phyloP scores from a whole-genome alignment of 2,888 invertebrate genomes.

The Rhimphoctona megacephalus region DNA sequence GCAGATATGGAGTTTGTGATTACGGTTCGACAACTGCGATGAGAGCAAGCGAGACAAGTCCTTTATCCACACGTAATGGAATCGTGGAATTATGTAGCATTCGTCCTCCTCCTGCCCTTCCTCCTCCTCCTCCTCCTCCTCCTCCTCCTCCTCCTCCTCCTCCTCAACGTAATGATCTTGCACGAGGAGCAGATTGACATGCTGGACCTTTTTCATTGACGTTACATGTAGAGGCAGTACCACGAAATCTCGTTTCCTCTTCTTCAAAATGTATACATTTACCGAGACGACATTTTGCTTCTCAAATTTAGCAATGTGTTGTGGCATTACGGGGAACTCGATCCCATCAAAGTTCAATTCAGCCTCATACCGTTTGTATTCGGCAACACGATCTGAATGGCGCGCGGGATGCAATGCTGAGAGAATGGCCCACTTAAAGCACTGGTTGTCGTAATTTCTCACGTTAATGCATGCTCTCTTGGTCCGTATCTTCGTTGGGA shows the following conservation, averaged over 20 bases:
- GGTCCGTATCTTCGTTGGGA: constrained; percentile 21
- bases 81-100: neutral
- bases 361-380: constrained; percentile 58
- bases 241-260: neutral
- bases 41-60: constrained; percentile 29
- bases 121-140: neutral
- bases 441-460: constrained; percentile 70
- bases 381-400: constrained; percentile 57
- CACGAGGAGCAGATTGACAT: constrained; percentile 52
- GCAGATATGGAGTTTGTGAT: constrained; percentile 25
- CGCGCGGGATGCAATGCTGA: constrained; percentile 69
- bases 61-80: constrained; percentile 49
- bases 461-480: constrained; percentile 48
- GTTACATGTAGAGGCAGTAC: constrained; percentile 8
- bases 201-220: constrained; percentile 30
- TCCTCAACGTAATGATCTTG: constrained; percentile 44
- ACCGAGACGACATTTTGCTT: constrained; percentile 68
- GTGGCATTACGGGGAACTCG: constrained; percentile 70
- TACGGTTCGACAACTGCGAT: neutral
- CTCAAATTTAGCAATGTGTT: constrained; percentile 70
- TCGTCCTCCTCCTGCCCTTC: neutral
- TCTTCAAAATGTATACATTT: constrained; percentile 49
- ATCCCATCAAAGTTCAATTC: constrained; percentile 68
- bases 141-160: constrained; percentile 1
- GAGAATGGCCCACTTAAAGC: constrained; percentile 73